Base-by-base conservation (phyloP, 2,113 vertebrate genomes). In the Xiphias gladius region DNA sequence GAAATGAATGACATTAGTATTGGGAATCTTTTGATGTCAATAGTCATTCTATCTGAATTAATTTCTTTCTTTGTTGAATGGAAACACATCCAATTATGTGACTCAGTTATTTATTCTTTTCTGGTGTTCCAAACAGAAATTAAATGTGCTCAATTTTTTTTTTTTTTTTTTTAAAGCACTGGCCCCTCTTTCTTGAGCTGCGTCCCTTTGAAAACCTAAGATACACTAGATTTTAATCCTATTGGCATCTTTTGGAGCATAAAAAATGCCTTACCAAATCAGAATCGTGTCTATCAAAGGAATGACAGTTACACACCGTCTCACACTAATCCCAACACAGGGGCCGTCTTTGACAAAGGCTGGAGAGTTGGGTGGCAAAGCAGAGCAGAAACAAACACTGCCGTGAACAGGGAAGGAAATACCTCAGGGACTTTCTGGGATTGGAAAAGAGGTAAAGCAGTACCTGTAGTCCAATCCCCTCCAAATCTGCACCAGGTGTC, bases 401-500 rank as follows among this genome's bases (percentile, higher is more conserved):
- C 78, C 63, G 39, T 17, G 54, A 84, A 93, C 83, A 86, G 81
- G 73, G 64, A 61, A 91, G 86, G 90, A 94, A 94, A 94, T 92
- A 94, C 93, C 93, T 94, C 79, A 66, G 92, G 92, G 92, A 91
- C 89, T 91, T 92, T 93, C 73, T 78, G 86, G 89, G 93, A 93
- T 90, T 86, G 88, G 61, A 57, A 75, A 84, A 76, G 86, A 89
- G 86, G 93, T 90, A 91, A 94, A 81, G 88, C 80, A 73, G 86
- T 92, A 94, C 93, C 94, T 94, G 89, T 76, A 88, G 87, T 80
- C 80, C 87, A 93, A 94, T 91, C 88, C 85, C 86, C 50, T 88
- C 90, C 85, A 92, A 93, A 94, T 89, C 92, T 92, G 85, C 87
- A 90, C 91, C 93, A 94, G 94, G 94, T 95, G 93, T 92, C 84